phyloP scores from a whole-genome alignment of 1,140 invertebrate species.

The Melanaphis sacchari region DNA sequence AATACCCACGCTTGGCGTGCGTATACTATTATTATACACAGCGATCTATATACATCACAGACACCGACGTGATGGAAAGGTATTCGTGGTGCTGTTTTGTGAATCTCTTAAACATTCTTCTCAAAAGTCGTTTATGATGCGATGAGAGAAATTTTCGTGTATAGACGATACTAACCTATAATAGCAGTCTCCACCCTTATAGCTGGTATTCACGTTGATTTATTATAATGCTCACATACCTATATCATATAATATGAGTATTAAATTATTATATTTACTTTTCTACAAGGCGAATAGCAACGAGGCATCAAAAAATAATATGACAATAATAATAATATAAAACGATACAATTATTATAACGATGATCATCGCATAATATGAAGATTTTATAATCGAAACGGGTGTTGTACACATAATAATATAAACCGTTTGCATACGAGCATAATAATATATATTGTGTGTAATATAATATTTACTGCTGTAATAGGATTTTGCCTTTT shows the following conservation, averaged over 20 bases:
- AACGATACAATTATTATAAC: not conserved
- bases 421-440: not conserved
- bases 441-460: not conserved
- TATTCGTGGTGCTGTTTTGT: conserved; percentile 10
- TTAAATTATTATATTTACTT: not conserved
- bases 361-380: not conserved
- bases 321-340: not conserved
- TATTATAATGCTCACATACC: not conserved
- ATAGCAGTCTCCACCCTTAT: not conserved
- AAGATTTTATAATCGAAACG: not conserved
- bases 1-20: not conserved
- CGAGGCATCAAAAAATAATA: not conserved
- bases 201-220: not conserved
- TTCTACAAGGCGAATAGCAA: not conserved
- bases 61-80: not conserved
- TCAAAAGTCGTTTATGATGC: conserved; percentile 38
- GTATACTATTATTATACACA: conserved; percentile 34
- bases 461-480: no score
- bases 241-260: not conserved
- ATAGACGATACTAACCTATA: not conserved
- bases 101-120: conserved; percentile 48
- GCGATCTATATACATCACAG: conserved; percentile 15
- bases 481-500: not conserved
- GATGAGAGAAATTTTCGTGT: conserved; percentile 18
- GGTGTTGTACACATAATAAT: not conserved